Base-by-base conservation (phyloP, 2,113 vertebrate species). In the Chauna torquata region DNA sequence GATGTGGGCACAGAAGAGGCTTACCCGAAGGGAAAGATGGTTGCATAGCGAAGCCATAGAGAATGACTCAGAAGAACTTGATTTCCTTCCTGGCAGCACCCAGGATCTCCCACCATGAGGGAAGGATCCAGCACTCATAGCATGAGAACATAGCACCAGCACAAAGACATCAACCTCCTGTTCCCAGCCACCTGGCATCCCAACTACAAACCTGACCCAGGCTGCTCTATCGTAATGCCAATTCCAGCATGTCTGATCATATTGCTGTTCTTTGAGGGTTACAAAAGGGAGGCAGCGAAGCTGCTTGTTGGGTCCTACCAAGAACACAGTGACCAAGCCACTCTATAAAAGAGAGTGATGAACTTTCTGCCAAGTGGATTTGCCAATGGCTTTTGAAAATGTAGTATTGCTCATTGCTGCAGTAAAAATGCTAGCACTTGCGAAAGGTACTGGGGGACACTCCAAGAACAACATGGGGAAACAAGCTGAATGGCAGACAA, bases 1-100 rank as follows among this genome's bases (percentile, higher is more conserved):
- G 86, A 70, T 1, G 32, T 94, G 82, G 87, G 94, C 94, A 96
- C 61, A 44, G 65, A 50, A 92, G 80, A 47, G 83, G 57, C n/a
- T 84, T 36, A 75, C 32, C 82, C 82, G 42, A 23, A 85, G 42
- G 28, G 50, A 70, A 45, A 70, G 45, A 65, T 58, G 24, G 59
- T 34, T 83, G 49, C 47, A 58, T 23, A 69, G 66, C 1, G 4
- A 83, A 76, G 69, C 80, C 50, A 10, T 71, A 72, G 28, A 62
- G 55, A 34, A 68, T 86, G 92, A 95, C 50, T 95, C 87, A 94
- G 82, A 91, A 75, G 16, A 62, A 80, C 76, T 34, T 25, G 3
- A 32, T 90, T 83, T 93, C 59, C 38, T 85, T 75, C 45, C n/a
- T 57, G 55, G 55, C 34, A 18, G 24, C 38, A 11, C 55, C 80